phyloP scores from a whole-genome alignment of 2,888 invertebrate genomes.

The Drosophila birchii region DNA sequence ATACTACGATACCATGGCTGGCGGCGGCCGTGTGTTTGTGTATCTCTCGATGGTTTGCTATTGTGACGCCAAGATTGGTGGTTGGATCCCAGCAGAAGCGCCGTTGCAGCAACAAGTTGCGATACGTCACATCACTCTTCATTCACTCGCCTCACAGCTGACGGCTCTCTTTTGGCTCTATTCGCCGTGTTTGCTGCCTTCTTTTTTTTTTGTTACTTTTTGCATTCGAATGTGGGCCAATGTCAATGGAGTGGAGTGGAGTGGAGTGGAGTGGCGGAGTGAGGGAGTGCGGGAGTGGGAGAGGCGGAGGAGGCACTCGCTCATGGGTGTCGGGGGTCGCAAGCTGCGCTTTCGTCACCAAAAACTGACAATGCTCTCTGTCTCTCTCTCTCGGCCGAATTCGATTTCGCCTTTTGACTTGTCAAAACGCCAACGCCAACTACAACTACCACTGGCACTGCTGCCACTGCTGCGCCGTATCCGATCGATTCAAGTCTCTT shows the following conservation, averaged over 20 bases:
- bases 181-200: conserved; percentile 18
- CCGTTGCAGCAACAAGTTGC: conserved; percentile 53
- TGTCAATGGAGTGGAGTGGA: conserved; percentile 69
- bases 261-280: conserved; percentile 49
- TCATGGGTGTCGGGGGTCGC: conserved; percentile 79
- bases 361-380: conserved; percentile 32
- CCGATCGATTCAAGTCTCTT: conserved; percentile 66
- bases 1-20: conserved; percentile 21
- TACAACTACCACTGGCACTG: conserved; percentile 10
- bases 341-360: conserved; percentile 59
- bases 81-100: conserved; percentile 58
- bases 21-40: conserved; percentile 26
- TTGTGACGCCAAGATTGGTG: conserved; percentile 45
- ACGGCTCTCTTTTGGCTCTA: conserved; percentile 38
- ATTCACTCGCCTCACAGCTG: conserved; percentile 33
- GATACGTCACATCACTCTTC: conserved; percentile 41
- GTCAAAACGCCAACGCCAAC: conserved; percentile 37
- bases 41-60: conserved; percentile 57
- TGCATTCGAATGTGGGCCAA: conserved; percentile 81
- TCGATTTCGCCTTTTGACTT: conserved; percentile 41
- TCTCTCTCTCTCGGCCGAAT: conserved; percentile 32
- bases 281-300: conserved; percentile 18
- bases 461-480: conserved; percentile 56
- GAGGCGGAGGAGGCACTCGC: conserved; percentile 57
- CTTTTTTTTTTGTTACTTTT: conserved; percentile 46